Conservation (phyloP, 2,888 invertebrate species). For the Dasypolia templi region DNA sequence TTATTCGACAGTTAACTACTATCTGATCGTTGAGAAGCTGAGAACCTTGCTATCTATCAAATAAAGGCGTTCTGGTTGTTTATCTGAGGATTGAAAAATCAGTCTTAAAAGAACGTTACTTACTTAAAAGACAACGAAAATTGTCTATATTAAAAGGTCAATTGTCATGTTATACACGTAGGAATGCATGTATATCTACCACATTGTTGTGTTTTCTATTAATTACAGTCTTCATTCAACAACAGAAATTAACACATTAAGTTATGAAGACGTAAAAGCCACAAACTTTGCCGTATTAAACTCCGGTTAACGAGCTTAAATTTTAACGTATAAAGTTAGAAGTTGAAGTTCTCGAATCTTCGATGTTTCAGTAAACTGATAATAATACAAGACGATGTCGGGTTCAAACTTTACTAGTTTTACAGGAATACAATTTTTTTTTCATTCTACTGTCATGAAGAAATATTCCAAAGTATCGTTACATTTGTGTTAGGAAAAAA, state of each 20-base stretch:
- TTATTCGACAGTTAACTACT: no score
- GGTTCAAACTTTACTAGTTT: background rate
- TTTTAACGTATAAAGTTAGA: constrained; percentile 33
- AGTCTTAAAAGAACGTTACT: no score
- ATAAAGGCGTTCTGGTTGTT: no score
- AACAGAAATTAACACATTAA: constrained; percentile 28
- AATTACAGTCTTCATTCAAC: background rate
- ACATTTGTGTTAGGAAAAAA: background rate
- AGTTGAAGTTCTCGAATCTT: constrained; percentile 18
- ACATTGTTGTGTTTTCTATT: background rate
- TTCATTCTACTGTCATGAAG: background rate
- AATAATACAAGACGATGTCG: constrained; percentile 15
- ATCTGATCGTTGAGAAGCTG: no score
- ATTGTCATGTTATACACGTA: no score
- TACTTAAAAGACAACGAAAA: background rate
- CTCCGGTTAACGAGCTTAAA: constrained; percentile 42
- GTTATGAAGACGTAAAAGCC: constrained; percentile 26
- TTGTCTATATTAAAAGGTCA: no score
- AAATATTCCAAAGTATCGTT: background rate
- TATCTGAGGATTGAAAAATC: no score
- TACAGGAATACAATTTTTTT: background rate
- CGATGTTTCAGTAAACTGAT: constrained; percentile 34
- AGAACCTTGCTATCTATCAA: no score
- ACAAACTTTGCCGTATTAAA: constrained; percentile 43
- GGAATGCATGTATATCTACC: background rate